These are phyloP conservation scores for Oncorhynchus masou DNA, from an alignment of 2,113 vertebrate genomes.

Conservation along the genomic window DNA sequence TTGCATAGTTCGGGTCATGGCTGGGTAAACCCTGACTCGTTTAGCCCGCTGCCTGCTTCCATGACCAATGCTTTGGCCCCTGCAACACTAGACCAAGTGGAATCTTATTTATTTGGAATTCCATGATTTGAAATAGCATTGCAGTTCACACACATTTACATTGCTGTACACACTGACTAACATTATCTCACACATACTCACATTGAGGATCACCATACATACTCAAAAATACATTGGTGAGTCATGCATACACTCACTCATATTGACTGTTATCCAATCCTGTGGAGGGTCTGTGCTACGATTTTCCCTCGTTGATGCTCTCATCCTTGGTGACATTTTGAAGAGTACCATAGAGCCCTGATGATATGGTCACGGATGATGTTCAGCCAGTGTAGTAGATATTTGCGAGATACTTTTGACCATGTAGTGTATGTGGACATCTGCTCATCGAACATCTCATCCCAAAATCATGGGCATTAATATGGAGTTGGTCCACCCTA, in stretches of 20 bases:
- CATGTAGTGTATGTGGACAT: no score
- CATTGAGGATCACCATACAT: not conserved
- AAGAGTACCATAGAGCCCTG: constrained; percentile 16
- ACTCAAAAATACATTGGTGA: not conserved
- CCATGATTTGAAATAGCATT: not conserved
- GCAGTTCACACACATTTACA: not conserved
- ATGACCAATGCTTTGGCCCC: not conserved
- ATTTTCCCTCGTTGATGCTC: constrained; percentile 32
- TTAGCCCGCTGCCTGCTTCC: not conserved
- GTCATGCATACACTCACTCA: not conserved
- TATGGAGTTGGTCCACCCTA: no score
- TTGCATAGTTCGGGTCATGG: not conserved
- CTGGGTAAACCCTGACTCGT: constrained; percentile 2
- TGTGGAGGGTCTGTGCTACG: not conserved
- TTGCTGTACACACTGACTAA: not conserved
- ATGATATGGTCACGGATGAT: constrained; percentile 20
- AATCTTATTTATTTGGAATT: not conserved
- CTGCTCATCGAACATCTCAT: no score
- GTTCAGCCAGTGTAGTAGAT: not conserved
- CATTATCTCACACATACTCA: not conserved
- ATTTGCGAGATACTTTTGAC: no score
- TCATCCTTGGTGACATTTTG: constrained; percentile 39
- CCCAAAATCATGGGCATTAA: no score
- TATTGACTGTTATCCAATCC: constrained; percentile 7
- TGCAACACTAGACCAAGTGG: no score